Base-by-base conservation (phyloP, 2,888 invertebrate species). In the Synanthedon formicaeformis region DNA sequence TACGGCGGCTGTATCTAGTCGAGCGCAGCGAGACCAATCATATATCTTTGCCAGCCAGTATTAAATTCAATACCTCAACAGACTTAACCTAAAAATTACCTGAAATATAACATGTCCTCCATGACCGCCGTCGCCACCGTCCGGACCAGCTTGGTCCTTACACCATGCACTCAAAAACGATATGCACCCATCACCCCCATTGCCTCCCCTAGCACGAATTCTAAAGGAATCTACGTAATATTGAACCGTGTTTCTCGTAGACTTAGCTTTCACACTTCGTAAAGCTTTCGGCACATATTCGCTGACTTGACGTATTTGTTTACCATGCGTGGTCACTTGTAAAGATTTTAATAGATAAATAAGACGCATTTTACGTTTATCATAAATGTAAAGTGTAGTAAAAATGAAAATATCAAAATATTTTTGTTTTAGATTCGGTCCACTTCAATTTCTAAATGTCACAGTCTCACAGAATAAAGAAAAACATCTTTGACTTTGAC, bases 61-160 rank as follows among this genome's bases (percentile, higher is more conserved):
- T n/a, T n/a, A n/a, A n/a, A n/a, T n/a, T n/a, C n/a, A n/a, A n/a
- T n/a, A n/a, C n/a, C n/a, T n/a, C n/a, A n/a, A n/a, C n/a, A n/a
- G n/a, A 49, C 23, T 16, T 16, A 49, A 49, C 49, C 18, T 49
- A 49, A 16, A 16, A 16, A 54, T 57, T 50, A 84, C 84, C 66
- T 81, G 79, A 57, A 98, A 94, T 53, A 98, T 90, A 1, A 99
- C 93, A 82, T 99, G 98, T 0, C 96, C 98, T 0, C 98, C 98
- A 71, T 95, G 91, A 0, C 99, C 99, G 0, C 99, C 99, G 76
- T 99, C 97, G 0, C 98, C 99, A 0, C 98, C 98, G 77, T 97
- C 96, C 0, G 98, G 98, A 0, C 98, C 98, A 0, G 96, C 99
- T 54, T 89, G 90, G 58, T 97, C 97, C 66, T 97, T 97, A 53